Evolutionary conservation across 2,797 vertebrate genomes (phyloP), one percentile per base, ranked within the genome.

Genomic region (Meriones psammophilus): DNA sequence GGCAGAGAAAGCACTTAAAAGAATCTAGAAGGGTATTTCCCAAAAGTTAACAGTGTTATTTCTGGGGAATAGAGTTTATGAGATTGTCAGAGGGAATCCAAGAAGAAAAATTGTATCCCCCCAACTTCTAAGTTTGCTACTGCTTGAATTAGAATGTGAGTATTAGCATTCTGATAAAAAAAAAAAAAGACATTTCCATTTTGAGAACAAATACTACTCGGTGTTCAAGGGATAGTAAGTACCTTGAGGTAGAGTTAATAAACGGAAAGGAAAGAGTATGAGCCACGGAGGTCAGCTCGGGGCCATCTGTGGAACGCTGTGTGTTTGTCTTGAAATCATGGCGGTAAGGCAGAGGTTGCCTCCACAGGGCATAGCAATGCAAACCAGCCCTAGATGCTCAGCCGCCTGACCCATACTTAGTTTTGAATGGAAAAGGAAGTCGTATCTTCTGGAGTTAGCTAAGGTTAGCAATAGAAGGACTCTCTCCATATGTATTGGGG

Each of bases 101-200:
- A 68, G 26, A 88, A n/a, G 80, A 81, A n/a, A 94, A 39, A 81
- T 86, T 91, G 94, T 89, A 74, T 92, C 56, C 30, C 50, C 50
- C 50, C 10, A 36, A 13, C 88, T 93, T 64, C 28, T 46, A 39
- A 2, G 3, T 66, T 93, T 83, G 68, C 36, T 91, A 42, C 89
- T 90, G 33, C 81, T 93, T 89, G 64, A 86, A 78, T 92, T 71
- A 89, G 42, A 71, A 3, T 17, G 1, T 58, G 17, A 79, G 1
- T 39, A 66, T 73, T 87, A 74, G 33, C n/a, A 84, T 94, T 93
- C 83, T 85, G 77, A 74, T 88, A 46, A 87, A 18, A 58, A 88
- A 39, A 39, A 39, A 94, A 84, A 88, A 94, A 84, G 20, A 6
- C 69, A 56, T 50, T 85, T 84, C 22, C 56, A 85, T 92, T 81